phyloP scores from a whole-genome alignment of 2,113 vertebrate genomes.

The Herpailurus yagouaroundi region DNA sequence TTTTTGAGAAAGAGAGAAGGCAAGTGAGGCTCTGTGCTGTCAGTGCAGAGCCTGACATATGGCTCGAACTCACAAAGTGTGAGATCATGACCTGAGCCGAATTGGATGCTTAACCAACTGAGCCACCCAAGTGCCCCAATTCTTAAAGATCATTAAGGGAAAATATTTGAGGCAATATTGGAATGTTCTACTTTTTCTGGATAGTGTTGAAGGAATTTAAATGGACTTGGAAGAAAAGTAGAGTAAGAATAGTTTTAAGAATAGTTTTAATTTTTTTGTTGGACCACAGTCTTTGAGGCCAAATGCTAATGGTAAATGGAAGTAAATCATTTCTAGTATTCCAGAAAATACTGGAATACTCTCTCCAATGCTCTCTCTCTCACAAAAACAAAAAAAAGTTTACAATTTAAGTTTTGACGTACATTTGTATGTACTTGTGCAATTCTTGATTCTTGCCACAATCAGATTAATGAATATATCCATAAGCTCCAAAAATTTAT shows the following conservation, averaged over 20 bases:
- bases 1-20: no score
- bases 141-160: slow-evolving; percentile 3
- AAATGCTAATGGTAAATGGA: neutral
- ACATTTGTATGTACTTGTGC: neutral
- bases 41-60: no score
- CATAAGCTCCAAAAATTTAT: neutral
- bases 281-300: neutral
- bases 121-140: no score
- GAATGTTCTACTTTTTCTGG: neutral
- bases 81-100: no score
- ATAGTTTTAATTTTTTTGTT: slow-evolving; percentile 24
- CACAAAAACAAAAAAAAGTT: no score
- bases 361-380: no score
- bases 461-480: neutral
- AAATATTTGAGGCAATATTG: neutral
- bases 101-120: no score
- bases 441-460: neutral
- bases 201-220: slow-evolving; percentile 18
- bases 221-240: neutral
- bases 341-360: neutral
- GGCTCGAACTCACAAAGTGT: no score
- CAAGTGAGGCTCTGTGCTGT: no score
- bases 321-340: neutral
- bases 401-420: neutral
- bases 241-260: neutral